phyloP scores from a whole-genome alignment of 2,888 invertebrate genomes.

The Megaustenia siamemsis region DNA sequence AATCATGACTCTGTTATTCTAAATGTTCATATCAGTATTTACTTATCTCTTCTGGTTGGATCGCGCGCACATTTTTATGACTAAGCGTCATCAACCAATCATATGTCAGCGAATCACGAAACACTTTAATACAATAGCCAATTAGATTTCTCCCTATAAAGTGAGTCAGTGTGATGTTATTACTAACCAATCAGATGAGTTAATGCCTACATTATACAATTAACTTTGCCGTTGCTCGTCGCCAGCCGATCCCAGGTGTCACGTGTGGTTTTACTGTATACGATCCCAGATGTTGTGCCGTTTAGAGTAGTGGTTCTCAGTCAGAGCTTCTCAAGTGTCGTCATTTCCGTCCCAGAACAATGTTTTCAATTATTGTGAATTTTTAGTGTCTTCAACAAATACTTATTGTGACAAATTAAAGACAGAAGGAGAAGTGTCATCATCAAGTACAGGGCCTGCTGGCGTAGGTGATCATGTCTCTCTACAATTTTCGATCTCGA shows the following conservation, averaged over 20 bases:
- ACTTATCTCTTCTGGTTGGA: background rate
- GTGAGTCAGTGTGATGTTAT: constrained; percentile 3
- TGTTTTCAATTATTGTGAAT: no score
- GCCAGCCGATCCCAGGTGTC: background rate
- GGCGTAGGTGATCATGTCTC: no score
- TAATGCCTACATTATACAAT: constrained; percentile 30
- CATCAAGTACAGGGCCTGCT: no score
- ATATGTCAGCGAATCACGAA: background rate
- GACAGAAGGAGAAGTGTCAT: no score
- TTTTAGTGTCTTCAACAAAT: no score
- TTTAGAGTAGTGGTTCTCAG: no score
- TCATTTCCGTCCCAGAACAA: no score
- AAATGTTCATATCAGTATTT: background rate
- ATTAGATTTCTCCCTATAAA: background rate
- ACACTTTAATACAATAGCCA: background rate
- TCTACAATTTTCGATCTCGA: no score
- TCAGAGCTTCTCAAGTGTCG: no score
- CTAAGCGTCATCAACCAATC: background rate
- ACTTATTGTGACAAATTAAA: no score
- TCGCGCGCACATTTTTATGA: background rate
- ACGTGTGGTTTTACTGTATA: background rate
- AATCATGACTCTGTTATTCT: no score
- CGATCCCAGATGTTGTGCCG: no score
- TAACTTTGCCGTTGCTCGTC: background rate
- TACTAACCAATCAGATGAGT: constrained; percentile 25